Evolutionary conservation across 2,797 vertebrate genomes (phyloP).

Genomic region (Micrastur ruficollis): DNA sequence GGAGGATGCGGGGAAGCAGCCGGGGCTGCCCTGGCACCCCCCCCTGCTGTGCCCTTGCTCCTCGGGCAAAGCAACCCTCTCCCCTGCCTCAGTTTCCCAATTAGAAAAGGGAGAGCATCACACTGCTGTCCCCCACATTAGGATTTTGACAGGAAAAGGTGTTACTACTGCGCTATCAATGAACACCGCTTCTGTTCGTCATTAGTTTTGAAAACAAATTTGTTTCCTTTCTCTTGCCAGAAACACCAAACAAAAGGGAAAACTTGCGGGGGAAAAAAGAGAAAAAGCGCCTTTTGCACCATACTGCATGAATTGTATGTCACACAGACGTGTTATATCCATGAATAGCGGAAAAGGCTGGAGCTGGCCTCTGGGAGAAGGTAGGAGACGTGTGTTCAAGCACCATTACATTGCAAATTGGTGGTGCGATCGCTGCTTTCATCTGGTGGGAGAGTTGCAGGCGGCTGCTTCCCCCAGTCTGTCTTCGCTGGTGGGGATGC

Average conservation of each 20-base stretch:
- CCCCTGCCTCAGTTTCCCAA: not conserved
- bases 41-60: accelerated
- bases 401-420: not conserved
- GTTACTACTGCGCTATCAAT: accelerated
- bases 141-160: not conserved
- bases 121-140: accelerated
- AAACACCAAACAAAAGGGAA: not conserved
- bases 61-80: not conserved
- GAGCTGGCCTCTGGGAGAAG: not conserved
- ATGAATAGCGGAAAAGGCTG: not conserved
- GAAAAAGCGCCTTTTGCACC: not conserved
- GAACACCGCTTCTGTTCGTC: accelerated
- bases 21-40: not conserved
- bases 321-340: not conserved
- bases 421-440: not conserved
- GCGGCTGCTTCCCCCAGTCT: not conserved
- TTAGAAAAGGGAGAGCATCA: not conserved
- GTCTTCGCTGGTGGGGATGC: accelerated
- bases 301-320: accelerated
- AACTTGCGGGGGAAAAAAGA: accelerated
- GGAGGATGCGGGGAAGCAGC: not conserved
- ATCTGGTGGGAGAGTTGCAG: not conserved
- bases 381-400: not conserved
- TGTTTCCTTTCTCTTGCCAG: not conserved
- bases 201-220: not conserved